Evolutionary conservation across 2,113 vertebrate species (phyloP), one percentile per base, ranked within the genome.

Genomic region (Polypterus bichir): DNA sequence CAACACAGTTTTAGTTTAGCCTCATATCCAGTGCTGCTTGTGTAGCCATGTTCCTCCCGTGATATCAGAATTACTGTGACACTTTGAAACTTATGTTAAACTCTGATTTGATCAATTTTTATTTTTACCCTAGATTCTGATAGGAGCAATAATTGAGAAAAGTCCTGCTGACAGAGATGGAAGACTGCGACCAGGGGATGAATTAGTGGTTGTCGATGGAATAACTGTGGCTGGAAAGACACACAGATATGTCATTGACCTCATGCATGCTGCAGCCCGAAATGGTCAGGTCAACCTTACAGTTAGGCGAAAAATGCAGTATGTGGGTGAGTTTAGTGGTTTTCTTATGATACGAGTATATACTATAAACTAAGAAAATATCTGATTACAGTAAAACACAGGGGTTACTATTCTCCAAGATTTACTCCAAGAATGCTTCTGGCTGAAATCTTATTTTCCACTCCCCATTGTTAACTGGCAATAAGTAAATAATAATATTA

Each of bases 61-160:
- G 27, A 27, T 27, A 27, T 1, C 27, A 4, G 46, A 5, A 47
- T 7, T 27, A 46, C 11, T 44, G 46, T 52, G 6, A 11, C 66
- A 57, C 60, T 49, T 62, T 63, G 66, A 69, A 59, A 72, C 64
- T 68, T 65, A 65, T 66, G 65, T 60, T 46, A 47, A 45, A 52
- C 57, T 68, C 69, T 73, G 60, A 69, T 71, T 69, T 57, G 68
- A 48, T 73, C 62, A 49, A 6, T 59, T 62, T 68, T 60, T 60
- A 54, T 9, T 63, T 9, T 59, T 66, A n/a, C 65, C 49, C 59
- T 72, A 99, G 95, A 97, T 99, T 72, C 77, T 98, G 71, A 98
- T 99, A 0, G 96, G 96, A 55, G 95, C 96, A 0, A 92, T 99
- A 70, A 94, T 99, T 62, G 91, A 97, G 74, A 95, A 94, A 88